Evolutionary conservation across 2,888 invertebrate genomes (phyloP).

Genomic region (Diloba caeruleocephala): DNA sequence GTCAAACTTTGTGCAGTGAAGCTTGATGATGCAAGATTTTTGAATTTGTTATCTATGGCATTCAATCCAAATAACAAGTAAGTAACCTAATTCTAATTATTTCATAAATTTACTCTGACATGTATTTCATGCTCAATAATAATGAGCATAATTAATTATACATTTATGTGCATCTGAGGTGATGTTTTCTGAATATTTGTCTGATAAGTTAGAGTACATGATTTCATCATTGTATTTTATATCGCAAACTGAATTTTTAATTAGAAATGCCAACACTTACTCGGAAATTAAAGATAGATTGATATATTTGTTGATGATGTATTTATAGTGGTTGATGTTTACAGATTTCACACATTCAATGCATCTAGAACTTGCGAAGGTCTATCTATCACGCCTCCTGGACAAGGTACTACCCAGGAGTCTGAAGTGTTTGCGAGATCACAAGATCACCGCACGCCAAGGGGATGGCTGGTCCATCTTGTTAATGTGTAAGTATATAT

Average conservation of each 20-base stretch:
- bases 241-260: too few species aligned
- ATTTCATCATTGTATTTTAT: too few species aligned
- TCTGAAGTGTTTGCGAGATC: slow-evolving; percentile 91
- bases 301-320: too few species aligned
- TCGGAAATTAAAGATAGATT: too few species aligned
- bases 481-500: slow-evolving; percentile 92
- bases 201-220: slow-evolving; percentile 15
- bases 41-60: slow-evolving; percentile 97
- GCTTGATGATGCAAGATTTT: slow-evolving; percentile 97
- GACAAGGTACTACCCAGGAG: slow-evolving; percentile 82
- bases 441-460: slow-evolving; percentile 94
- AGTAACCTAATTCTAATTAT: slow-evolving; percentile 64
- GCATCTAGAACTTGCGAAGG: slow-evolving; percentile 93
- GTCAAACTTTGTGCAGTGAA: slow-evolving; percentile 98
- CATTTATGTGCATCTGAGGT: slow-evolving; percentile 12
- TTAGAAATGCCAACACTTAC: too few species aligned
- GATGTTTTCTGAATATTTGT: slow-evolving; percentile 6
- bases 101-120: slow-evolving; percentile 19
- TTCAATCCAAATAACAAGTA: slow-evolving; percentile 98
- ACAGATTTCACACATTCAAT: slow-evolving; percentile 96
- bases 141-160: slow-evolving; percentile 16
- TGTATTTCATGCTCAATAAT: slow-evolving; percentile 5
- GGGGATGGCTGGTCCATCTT: slow-evolving; percentile 98
- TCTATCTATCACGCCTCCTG: slow-evolving; percentile 83
- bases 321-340: slow-evolving; percentile 42